These are phyloP conservation scores for Gymnoscopelus microlampas DNA, from an alignment of 2,797 vertebrate species.

Conservation along the genomic window DNA sequence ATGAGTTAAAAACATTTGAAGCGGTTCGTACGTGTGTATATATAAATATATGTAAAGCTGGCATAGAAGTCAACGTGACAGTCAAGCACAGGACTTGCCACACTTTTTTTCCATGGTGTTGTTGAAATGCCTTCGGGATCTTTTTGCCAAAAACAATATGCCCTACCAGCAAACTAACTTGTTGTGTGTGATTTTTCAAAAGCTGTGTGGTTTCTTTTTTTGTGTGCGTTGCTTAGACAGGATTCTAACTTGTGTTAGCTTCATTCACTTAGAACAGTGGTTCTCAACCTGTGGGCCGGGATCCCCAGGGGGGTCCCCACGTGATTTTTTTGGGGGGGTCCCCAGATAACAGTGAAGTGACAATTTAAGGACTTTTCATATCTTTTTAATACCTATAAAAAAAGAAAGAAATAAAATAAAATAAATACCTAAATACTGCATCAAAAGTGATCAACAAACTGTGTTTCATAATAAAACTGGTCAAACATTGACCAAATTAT, in stretches of 20 bases:
- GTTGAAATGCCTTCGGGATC: constrained; percentile 72
- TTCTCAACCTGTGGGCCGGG: too few relatives aligned
- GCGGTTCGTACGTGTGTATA: constrained; percentile 55
- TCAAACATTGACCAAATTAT: too few relatives aligned
- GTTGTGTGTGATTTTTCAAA: constrained; percentile 69
- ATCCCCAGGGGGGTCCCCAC: too few relatives aligned
- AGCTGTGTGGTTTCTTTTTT: constrained; percentile 60
- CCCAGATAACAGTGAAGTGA: too few relatives aligned
- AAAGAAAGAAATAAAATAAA: too few relatives aligned
- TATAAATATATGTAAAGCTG: constrained; percentile 56
- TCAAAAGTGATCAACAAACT: too few relatives aligned
- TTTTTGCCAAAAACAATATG: constrained; percentile 76
- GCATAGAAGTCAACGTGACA: constrained; percentile 57
- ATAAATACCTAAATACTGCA: too few relatives aligned
- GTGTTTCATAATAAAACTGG: too few relatives aligned
- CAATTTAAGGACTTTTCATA: too few relatives aligned
- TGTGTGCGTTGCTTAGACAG: background rate
- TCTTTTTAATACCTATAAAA: too few relatives aligned
- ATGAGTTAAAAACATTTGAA: constrained; percentile 68
- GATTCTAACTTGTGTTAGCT: constrained; percentile 68
- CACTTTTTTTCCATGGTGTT: constrained; percentile 16
- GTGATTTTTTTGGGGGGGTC: too few relatives aligned
- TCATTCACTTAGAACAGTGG: constrained; percentile 62
- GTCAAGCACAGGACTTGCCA: constrained; percentile 42
- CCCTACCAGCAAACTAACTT: constrained; percentile 77